Conservation (phyloP, 2,888 invertebrate species). For the Drosophila ochracea region DNA sequence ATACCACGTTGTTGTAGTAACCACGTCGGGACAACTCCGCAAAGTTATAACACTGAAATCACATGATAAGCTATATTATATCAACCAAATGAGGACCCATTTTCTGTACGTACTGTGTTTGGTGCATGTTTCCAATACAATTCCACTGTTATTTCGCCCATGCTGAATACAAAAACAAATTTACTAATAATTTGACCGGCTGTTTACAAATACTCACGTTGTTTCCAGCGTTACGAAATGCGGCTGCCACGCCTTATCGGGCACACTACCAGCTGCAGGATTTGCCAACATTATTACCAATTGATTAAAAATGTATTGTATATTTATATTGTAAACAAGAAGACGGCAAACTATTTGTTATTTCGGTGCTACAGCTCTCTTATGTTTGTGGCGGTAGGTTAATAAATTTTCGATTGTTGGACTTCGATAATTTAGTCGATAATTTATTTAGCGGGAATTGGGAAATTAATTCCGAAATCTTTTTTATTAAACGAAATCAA, state of each 20-base stretch:
- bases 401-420: slow-evolving; percentile 10
- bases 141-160: slow-evolving; percentile 96
- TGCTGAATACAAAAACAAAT: slow-evolving; percentile 86
- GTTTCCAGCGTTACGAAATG: slow-evolving; percentile 93
- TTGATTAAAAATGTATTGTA: not conserved
- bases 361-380: not conserved
- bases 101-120: slow-evolving; percentile 87
- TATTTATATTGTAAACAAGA: not conserved
- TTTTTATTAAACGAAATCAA: not conserved
- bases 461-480: not conserved
- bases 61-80: not conserved
- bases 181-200: not conserved
- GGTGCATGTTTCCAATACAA: slow-evolving; percentile 99
- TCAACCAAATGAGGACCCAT: not conserved
- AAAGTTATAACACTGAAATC: slow-evolving; percentile 93
- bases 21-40: slow-evolving; percentile 96
- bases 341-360: not conserved
- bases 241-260: slow-evolving; percentile 96
- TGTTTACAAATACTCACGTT: slow-evolving; percentile 87
- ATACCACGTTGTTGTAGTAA: slow-evolving; percentile 98
- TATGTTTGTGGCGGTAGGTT: slow-evolving; percentile 21
- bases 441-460: not conserved
- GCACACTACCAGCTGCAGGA: slow-evolving; percentile 87
- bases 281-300: slow-evolving; percentile 52
- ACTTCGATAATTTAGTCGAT: slow-evolving; percentile 7